phyloP scores from a whole-genome alignment of 2,888 invertebrate species.

The Sarcophaga subvicina region DNA sequence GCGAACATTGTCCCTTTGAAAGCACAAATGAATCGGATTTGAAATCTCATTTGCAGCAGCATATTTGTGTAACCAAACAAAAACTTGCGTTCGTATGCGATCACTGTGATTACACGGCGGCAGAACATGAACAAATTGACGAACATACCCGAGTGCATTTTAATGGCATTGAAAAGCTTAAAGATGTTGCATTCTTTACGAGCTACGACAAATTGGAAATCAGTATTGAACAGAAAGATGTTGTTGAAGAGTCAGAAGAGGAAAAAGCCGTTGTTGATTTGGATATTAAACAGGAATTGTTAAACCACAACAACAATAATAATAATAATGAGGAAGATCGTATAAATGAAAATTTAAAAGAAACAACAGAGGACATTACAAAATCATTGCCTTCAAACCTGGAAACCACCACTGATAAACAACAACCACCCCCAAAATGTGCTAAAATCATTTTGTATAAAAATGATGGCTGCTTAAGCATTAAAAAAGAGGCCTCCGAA shows the following conservation, averaged over 20 bases:
- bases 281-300: slow-evolving; percentile 71
- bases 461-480: slow-evolving; percentile 76
- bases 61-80: slow-evolving; percentile 84
- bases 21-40: slow-evolving; percentile 88
- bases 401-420: background rate
- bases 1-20: slow-evolving; percentile 91
- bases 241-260: slow-evolving; percentile 52
- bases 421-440: slow-evolving; percentile 57
- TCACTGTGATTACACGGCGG: slow-evolving; percentile 91
- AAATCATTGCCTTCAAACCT: background rate
- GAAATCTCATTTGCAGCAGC: slow-evolving; percentile 89
- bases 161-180: slow-evolving; percentile 78
- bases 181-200: slow-evolving; percentile 80
- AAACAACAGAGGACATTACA: slow-evolving; percentile 6
- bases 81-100: slow-evolving; percentile 87
- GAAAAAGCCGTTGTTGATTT: slow-evolving; percentile 21
- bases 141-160: slow-evolving; percentile 93
- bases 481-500: slow-evolving; percentile 72
- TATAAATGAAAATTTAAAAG: slow-evolving; percentile 75
- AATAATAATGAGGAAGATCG: slow-evolving; percentile 77
- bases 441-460: slow-evolving; percentile 77
- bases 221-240: slow-evolving; percentile 73
- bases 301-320: slow-evolving; percentile 55
- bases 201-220: slow-evolving; percentile 80
- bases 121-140: slow-evolving; percentile 88